Percentiles rank a stretch among this genome's conserved stretches.
These are phyloP conservation scores for Nemurella pictetii DNA, from an alignment of 2,888 invertebrate genomes.

Conservation along the genomic window DNA sequence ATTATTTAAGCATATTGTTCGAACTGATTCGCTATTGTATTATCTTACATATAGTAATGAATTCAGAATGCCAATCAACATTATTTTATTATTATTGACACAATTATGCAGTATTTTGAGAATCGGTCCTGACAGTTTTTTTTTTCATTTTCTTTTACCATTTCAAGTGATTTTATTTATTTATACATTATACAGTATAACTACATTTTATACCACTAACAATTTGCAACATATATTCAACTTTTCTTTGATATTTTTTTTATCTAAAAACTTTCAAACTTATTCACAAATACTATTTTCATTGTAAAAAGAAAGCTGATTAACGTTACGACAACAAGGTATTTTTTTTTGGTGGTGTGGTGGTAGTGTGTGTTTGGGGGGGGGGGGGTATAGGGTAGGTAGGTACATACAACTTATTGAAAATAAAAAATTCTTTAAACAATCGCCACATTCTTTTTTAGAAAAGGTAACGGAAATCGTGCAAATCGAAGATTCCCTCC, in stretches of 20 bases:
- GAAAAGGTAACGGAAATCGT: constrained; percentile 14
- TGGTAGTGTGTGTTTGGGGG: background rate
- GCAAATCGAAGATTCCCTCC: constrained; percentile 14
- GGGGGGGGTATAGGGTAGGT: background rate
- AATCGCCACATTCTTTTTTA: constrained; percentile 21
- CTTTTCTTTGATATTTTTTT: constrained; percentile 34
- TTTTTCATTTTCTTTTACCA: constrained; percentile 1
- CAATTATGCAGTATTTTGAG: constrained; percentile 31
- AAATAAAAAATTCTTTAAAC: constrained; percentile 42
- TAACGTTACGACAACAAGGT: constrained; percentile 7
- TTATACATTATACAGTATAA: constrained; percentile 36
- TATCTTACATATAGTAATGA: constrained; percentile 38
- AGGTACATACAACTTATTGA: constrained; percentile 7
- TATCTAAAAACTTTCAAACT: constrained; percentile 39
- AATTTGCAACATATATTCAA: constrained; percentile 39
- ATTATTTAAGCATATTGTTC: background rate
- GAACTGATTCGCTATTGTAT: constrained; percentile 7
- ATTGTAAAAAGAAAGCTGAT: constrained; percentile 38
- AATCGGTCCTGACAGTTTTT: constrained; percentile 34
- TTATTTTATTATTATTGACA: constrained; percentile 31
- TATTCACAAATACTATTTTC: constrained; percentile 42
- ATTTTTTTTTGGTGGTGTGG: background rate
- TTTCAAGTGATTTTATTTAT: constrained; percentile 9
- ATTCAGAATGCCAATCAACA: constrained; percentile 32
- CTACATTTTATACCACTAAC: constrained; percentile 37